Conservation (phyloP, 2,888 invertebrate species). For the Pyrrhosoma nymphula region DNA sequence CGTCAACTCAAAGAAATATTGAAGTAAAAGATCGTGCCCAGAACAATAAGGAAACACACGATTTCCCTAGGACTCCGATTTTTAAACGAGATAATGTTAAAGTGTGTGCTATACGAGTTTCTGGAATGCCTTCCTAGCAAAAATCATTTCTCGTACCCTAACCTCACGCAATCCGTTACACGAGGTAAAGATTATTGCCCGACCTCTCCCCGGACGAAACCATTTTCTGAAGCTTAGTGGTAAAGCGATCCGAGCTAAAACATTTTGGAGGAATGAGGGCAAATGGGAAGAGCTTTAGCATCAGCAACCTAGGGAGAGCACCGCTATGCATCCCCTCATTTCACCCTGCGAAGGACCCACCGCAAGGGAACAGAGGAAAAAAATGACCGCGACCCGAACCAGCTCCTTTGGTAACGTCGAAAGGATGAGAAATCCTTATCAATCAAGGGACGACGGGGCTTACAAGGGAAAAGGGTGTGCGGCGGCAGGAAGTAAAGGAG, state of each 20-base stretch:
- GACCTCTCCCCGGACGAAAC: not conserved
- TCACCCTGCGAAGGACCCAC: not conserved
- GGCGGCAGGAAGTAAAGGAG: not conserved
- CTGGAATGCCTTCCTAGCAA: too few relatives aligned
- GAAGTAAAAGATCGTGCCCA: too few relatives aligned
- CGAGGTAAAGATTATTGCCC: not conserved
- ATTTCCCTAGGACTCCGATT: too few relatives aligned
- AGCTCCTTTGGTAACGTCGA: not conserved
- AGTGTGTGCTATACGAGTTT: too few relatives aligned
- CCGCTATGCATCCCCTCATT: not conserved
- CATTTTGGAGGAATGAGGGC: not conserved
- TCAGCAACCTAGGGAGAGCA: not conserved
- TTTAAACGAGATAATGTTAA: too few relatives aligned
- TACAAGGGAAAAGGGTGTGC: not conserved
- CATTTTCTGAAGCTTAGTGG: not conserved
- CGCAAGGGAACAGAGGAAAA: not conserved
- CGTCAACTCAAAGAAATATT: too few relatives aligned
- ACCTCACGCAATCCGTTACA: too few relatives aligned
- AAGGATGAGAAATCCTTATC: conserved; percentile 29
- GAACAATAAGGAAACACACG: too few relatives aligned
- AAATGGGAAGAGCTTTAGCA: not conserved
- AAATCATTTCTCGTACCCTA: too few relatives aligned
- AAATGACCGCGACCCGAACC: not conserved
- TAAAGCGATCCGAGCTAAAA: not conserved
- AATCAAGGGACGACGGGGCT: not conserved